Percentiles rank a stretch among this genome's conserved stretches.
Evolutionary conservation across 2,888 invertebrate species (phyloP).

Genomic region (Nemotelus nigrinus): DNA sequence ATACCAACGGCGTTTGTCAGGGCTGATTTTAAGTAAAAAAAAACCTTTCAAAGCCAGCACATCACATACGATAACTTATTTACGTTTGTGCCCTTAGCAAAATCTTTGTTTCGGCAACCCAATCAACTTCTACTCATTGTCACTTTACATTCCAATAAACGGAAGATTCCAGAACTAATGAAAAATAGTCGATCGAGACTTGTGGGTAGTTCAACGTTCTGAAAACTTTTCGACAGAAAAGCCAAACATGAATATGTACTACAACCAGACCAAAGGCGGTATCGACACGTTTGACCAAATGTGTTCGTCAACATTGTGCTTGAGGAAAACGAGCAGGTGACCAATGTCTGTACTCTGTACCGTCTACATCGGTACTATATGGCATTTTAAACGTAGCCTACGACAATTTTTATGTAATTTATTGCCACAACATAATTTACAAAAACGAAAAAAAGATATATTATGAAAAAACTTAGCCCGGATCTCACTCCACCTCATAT

Average conservation of each 20-base stretch:
- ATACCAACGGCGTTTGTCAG: background rate
- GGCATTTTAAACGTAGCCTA: background rate
- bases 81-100: background rate
- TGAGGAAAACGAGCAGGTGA: background rate
- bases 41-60: background rate
- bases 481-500: no score
- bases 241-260: conserved; percentile 45
- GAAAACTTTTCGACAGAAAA: conserved; percentile 46
- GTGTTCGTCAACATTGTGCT: conserved; percentile 44
- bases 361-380: background rate
- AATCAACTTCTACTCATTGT: background rate
- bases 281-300: conserved; percentile 51
- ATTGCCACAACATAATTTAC: no score
- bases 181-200: no score
- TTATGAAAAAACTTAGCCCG: no score
- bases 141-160: background rate
- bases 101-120: background rate
- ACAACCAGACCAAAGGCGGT: conserved; percentile 49
- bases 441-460: no score
- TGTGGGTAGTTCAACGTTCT: conserved; percentile 27
- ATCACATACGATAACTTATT: background rate
- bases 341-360: no score
- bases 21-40: background rate
- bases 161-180: background rate
- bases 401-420: no score